These are phyloP conservation scores for Drosophila pruinosa DNA, from an alignment of 1,140 invertebrate species.

Conservation along the genomic window DNA sequence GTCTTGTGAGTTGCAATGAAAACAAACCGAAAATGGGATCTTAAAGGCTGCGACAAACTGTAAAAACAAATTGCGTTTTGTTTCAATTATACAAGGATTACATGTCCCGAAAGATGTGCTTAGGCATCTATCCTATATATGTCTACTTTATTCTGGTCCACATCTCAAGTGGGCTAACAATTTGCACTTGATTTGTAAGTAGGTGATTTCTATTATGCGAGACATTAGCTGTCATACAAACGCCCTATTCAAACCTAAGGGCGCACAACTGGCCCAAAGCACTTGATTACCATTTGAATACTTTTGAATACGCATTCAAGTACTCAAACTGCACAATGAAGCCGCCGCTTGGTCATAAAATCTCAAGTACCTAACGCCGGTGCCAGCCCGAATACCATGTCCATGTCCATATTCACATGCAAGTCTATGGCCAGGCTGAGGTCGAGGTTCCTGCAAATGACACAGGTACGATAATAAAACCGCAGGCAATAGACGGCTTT, in stretches of 20 bases:
- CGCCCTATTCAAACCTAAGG: slow-evolving; percentile 73
- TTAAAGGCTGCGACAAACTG: slow-evolving; percentile 77
- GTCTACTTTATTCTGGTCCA: slow-evolving; percentile 1
- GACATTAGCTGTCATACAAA: slow-evolving; percentile 81
- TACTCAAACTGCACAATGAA: slow-evolving; percentile 1
- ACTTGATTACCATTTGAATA: slow-evolving; percentile 75
- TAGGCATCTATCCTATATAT: not conserved
- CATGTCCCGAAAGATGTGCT: slow-evolving; percentile 16
- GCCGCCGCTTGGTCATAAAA: slow-evolving; percentile 53
- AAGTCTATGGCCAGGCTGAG: too few species aligned
- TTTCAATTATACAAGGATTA: slow-evolving; percentile 81
- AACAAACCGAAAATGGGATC: slow-evolving; percentile 77
- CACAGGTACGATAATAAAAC: slow-evolving; percentile 65
- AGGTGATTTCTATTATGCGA: slow-evolving; percentile 81
- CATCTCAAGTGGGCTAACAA: slow-evolving; percentile 67
- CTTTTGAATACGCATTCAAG: slow-evolving; percentile 41
- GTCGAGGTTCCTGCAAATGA: not conserved
- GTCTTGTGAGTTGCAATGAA: slow-evolving; percentile 58
- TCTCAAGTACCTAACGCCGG: slow-evolving; percentile 79
- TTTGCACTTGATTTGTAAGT: slow-evolving; percentile 80
- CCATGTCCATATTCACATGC: not conserved
- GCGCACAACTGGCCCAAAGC: slow-evolving; percentile 40
- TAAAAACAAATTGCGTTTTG: slow-evolving; percentile 79
- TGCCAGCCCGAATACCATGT: slow-evolving; percentile 26
- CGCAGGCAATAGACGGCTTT: slow-evolving; percentile 46